Conservation (phyloP, 2,888 invertebrate species). For the Diarsia brunnea region DNA sequence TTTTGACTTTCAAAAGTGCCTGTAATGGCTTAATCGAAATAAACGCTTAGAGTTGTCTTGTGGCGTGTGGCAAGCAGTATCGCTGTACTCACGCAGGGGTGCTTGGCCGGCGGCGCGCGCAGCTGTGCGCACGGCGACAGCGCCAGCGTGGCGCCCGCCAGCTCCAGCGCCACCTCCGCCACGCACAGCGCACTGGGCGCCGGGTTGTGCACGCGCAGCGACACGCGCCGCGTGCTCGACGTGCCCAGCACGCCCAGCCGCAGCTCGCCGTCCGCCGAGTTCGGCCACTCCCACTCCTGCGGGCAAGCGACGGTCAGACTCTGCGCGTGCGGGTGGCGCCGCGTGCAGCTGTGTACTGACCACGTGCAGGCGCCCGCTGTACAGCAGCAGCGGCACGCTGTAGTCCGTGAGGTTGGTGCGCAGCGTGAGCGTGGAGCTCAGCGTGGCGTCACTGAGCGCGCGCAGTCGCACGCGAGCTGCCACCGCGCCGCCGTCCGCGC, state of each 20-base stretch:
- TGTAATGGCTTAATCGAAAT: too few relatives aligned
- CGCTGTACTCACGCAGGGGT: slow-evolving; percentile 63
- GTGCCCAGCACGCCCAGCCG: slow-evolving; percentile 93
- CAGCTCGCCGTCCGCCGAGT: slow-evolving; percentile 77
- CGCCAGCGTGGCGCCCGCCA: slow-evolving; percentile 69
- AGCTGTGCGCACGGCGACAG: slow-evolving; percentile 61
- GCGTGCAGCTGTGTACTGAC: slow-evolving; percentile 77
- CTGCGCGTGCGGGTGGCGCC: slow-evolving; percentile 66
- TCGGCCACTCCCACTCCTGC: slow-evolving; percentile 84
- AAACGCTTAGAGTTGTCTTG: too few relatives aligned
- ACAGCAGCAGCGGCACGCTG: slow-evolving; percentile 85
- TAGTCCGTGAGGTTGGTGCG: slow-evolving; percentile 88
- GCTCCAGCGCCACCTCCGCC: slow-evolving; percentile 62
- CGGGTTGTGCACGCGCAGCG: slow-evolving; percentile 84
- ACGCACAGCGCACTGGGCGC: slow-evolving; percentile 77
- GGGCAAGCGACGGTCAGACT: background rate
- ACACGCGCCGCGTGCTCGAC: slow-evolving; percentile 92
- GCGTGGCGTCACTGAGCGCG: slow-evolving; percentile 40
- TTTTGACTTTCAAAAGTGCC: too few relatives aligned
- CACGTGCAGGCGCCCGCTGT: slow-evolving; percentile 83
- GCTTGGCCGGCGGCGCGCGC: slow-evolving; percentile 56
- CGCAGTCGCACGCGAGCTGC: slow-evolving; percentile 62
- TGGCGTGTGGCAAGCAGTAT: too few relatives aligned
- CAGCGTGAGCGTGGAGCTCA: slow-evolving; percentile 73
- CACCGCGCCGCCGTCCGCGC: slow-evolving; percentile 55